Evolutionary conservation across 2,113 vertebrate genomes (phyloP), one percentile per base, ranked within the genome.

Genomic region (Halichoerus grypus): DNA sequence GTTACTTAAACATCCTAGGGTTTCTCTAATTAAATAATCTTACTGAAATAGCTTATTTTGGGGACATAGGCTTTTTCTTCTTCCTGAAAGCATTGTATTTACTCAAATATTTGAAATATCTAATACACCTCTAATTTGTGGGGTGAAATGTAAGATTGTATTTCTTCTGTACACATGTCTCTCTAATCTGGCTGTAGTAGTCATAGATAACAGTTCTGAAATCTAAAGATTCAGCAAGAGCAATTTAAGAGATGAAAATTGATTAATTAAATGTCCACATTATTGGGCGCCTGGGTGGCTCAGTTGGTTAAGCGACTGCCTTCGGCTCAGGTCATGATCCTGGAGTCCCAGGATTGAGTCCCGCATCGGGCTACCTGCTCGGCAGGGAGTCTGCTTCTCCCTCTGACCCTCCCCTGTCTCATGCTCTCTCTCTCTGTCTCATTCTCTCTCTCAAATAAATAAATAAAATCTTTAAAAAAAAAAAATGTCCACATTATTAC

Each of bases 1-100:
- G 9, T 28, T 77, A 63, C 51, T 42, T 65, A 39, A 39, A 2
- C 5, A 67, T 69, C 6, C 0, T 31, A 51, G 10, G 65, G 24
- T 36, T 72, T 88, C 16, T 95, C 42, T 67, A 90, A 74, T 85
- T 91, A 93, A n/a, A 87, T 88, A 93, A 83, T 87, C 2, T 65
- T 76, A 79, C 31, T n/a, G 12, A 80, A 61, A 83, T 95, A 88
- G 85, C 49, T 89, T 80, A 19, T n/a, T 55, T 92, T 55, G 21
- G 11, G 33, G 19, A 2, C 9, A 67, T 46, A 83, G 2, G 11
- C 13, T 67, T 72, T 59, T 51, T 85, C 39, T 77, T 31, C 11
- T 67, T 85, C 14, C 14, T 71, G 22, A 92, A 91, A 85, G 1
- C 5, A 65, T 15, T 42, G 4, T 65, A 36, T 83, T 67, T 77